A percentile compares a stretch with the other conserved stretches of the same genome.
Conservation (phyloP, 2,113 vertebrate genomes). For the Micromys minutus region DNA sequence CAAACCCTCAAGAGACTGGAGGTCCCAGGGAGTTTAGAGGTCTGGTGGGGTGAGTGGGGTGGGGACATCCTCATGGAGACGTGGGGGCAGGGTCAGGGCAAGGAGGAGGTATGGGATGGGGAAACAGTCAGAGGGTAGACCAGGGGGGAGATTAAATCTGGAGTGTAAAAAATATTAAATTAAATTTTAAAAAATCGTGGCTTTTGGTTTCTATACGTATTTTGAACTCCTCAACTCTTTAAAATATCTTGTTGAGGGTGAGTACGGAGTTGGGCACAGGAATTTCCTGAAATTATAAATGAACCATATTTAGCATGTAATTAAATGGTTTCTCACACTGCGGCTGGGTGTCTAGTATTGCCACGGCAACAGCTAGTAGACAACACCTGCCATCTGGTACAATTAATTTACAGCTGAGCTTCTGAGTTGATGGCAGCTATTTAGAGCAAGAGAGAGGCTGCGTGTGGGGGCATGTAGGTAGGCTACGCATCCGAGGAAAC, state of each 20-base stretch:
- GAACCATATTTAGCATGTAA: background rate
- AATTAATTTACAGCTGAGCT: slow-evolving; percentile 20
- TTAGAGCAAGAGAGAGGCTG: slow-evolving; percentile 24
- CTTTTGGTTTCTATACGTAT: background rate
- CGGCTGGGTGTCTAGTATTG: background rate
- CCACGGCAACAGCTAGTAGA: background rate
- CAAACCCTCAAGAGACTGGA: no score
- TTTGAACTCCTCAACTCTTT: background rate
- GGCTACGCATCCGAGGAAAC: background rate
- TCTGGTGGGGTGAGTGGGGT: no score
- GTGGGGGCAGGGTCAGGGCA: no score
- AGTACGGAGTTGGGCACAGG: background rate
- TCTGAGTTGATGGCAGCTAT: background rate
- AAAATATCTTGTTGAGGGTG: background rate
- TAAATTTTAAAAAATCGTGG: background rate
- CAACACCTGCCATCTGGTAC: background rate
- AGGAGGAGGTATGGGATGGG: no score
- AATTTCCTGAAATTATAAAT: slow-evolving; percentile 20
- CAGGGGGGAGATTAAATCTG: no score
- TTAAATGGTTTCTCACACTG: slow-evolving; percentile 2
- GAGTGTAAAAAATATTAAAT: no score
- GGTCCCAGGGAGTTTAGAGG: no score
- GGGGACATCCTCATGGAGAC: no score
- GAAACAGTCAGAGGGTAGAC: no score
- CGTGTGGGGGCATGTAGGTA: background rate